Evolutionary conservation across 2,113 vertebrate species (phyloP).

Genomic region (Phylloscopus whistleri): DNA sequence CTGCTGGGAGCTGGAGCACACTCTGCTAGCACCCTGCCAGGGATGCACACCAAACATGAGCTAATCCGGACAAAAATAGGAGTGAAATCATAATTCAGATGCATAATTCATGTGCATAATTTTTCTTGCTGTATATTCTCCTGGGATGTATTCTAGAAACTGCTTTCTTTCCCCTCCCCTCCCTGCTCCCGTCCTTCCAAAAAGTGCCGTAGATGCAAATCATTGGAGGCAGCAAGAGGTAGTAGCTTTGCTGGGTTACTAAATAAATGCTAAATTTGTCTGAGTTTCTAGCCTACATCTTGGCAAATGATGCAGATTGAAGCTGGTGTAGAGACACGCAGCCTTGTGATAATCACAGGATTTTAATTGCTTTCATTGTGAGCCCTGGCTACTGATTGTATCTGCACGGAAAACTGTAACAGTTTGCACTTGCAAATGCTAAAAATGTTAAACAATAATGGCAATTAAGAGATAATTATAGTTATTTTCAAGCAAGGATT

Average conservation of each 20-base stretch:
- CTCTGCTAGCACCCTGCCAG: slow-evolving; percentile 33
- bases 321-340: neutral
- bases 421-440: slow-evolving; percentile 39
- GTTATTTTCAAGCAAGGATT: slow-evolving; percentile 39
- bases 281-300: slow-evolving; percentile 37
- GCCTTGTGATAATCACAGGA: slow-evolving; percentile 17
- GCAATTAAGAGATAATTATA: slow-evolving; percentile 61
- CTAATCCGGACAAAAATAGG: slow-evolving; percentile 67
- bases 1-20: neutral
- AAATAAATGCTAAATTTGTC: slow-evolving; percentile 43
- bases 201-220: slow-evolving; percentile 30
- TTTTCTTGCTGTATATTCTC: slow-evolving; percentile 52
- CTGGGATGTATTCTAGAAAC: slow-evolving; percentile 58
- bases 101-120: slow-evolving; percentile 70
- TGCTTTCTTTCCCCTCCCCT: slow-evolving; percentile 22
- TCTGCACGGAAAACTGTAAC: neutral
- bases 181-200: neutral
- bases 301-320: slow-evolving; percentile 30
- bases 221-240: slow-evolving; percentile 24
- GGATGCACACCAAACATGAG: slow-evolving; percentile 63
- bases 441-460: slow-evolving; percentile 61
- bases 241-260: slow-evolving; percentile 35
- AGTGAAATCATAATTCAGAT: slow-evolving; percentile 64
- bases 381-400: slow-evolving; percentile 17
- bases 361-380: slow-evolving; percentile 46